Evolutionary conservation across 1,140 invertebrate species (phyloP), one percentile per base, ranked within the genome.

Genomic region (Meloidogyne exigua): DNA sequence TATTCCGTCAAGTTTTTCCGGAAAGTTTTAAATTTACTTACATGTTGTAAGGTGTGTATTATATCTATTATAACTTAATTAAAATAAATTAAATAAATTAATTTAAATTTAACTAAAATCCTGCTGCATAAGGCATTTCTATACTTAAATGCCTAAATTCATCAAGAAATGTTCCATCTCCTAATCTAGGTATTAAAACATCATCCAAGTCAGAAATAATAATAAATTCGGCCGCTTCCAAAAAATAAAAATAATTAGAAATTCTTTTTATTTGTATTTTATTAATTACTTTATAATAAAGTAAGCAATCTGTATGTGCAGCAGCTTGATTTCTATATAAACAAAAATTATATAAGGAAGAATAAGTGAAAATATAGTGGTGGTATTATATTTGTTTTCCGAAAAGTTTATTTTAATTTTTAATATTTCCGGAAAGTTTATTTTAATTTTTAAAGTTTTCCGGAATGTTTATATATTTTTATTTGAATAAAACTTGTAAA

Each of bases 291-390:
- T 85, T 86, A 73, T 87, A 85, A 64, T 84, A 75, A 7, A 85
- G 73, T 67, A 85, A 80, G 68, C 84, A 85, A 73, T 85, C 86
- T n/a, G 84, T 87, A 74, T 88, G 87, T 5, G 84, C 84, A 11
- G 81, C 74, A 2, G 86, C 84, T 69, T 85, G 84, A 82, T 85
- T 85, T 62, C 75, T 21, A 21, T 68, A n/a, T n/a, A n/a, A 9
- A n/a, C 5, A 42, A n/a, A 57, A n/a, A 57, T 57, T 57, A 57
- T 18, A 13, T 18, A 36, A n/a, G n/a, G n/a, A n/a, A n/a, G n/a
- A n/a, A n/a, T n/a, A n/a, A n/a, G n/a, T 13, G 3, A 67, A 67
- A 67, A 11, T 25, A 9, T 32, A 65, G 11, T 32, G 9, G 7
- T 32, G 2, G 28, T 32, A 9, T 25, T 64, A 9, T 65, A 25